Percentiles rank a stretch among this genome's conserved stretches.
Evolutionary conservation across 2,113 vertebrate genomes (phyloP).

Genomic region (Thermophis baileyi): DNA sequence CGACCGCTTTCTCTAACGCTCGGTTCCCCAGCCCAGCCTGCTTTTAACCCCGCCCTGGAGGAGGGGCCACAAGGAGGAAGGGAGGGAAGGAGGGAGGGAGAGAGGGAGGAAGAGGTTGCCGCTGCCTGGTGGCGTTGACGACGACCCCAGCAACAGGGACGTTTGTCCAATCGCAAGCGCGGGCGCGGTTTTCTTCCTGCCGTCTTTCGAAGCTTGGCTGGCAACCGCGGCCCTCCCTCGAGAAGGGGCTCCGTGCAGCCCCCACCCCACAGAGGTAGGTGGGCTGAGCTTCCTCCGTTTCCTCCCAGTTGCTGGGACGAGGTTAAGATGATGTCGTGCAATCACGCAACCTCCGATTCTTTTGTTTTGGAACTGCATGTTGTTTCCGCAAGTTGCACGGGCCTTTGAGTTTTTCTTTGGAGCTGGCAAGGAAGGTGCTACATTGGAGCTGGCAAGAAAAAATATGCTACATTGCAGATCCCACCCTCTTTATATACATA

Average conservation of each 20-base stretch:
- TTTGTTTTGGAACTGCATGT: not conserved
- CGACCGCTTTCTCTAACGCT: not conserved
- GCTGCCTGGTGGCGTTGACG: not conserved
- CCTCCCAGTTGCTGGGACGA: not conserved
- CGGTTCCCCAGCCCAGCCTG: accelerated
- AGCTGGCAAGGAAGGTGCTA: too few species aligned
- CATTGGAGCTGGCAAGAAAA: too few species aligned
- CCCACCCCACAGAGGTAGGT: not conserved
- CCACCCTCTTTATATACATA: not conserved
- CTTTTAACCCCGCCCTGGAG: not conserved
- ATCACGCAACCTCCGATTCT: not conserved
- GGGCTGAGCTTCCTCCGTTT: not conserved
- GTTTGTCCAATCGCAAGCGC: not conserved
- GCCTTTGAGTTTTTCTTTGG: not conserved
- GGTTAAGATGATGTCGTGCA: not conserved
- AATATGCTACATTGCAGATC: not conserved
- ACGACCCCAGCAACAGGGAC: not conserved
- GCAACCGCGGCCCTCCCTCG: not conserved
- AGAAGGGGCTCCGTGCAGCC: not conserved
- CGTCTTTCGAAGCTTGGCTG: not conserved
- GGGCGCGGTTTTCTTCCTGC: not conserved
- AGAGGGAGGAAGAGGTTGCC: not conserved
- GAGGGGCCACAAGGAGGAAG: not conserved
- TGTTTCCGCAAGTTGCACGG: not conserved
- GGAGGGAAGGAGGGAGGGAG: too few species aligned